These are phyloP conservation scores for Dinoponera quadriceps DNA, from an alignment of 1,140 invertebrate species.

Conservation along the genomic window DNA sequence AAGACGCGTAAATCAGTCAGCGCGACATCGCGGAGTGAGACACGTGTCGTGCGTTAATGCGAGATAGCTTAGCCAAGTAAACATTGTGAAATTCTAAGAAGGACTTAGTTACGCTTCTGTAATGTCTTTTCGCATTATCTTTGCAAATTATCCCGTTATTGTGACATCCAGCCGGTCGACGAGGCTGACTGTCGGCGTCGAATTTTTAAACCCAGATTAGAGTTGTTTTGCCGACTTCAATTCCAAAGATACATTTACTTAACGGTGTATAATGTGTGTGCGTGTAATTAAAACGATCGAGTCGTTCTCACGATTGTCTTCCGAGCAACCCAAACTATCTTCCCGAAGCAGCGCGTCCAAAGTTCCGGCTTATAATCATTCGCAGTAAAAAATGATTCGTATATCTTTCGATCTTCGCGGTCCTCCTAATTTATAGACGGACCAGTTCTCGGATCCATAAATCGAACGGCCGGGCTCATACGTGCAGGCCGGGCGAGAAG, in stretches of 20 bases:
- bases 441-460: slow-evolving; percentile 59
- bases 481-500: slow-evolving; percentile 27
- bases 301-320: slow-evolving; percentile 15
- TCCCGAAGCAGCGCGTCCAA: slow-evolving; percentile 18
- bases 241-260: slow-evolving; percentile 20
- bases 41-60: slow-evolving; percentile 54
- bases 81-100: slow-evolving; percentile 46
- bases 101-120: slow-evolving; percentile 14
- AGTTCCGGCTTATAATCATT: slow-evolving; percentile 61
- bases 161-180: background rate
- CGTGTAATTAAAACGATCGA: slow-evolving; percentile 25
- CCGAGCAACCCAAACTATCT: slow-evolving; percentile 18
- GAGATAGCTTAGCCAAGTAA: slow-evolving; percentile 51
- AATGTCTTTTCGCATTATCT: slow-evolving; percentile 29
- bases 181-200: no score
- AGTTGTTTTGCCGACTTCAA: background rate
- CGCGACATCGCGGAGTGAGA: slow-evolving; percentile 41
- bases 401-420: slow-evolving; percentile 60
- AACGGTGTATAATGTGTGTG: background rate
- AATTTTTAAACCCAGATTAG: background rate
- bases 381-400: slow-evolving; percentile 46
- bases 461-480: slow-evolving; percentile 49
- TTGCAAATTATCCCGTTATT: slow-evolving; percentile 36
- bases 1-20: slow-evolving; percentile 55
- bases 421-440: slow-evolving; percentile 57